Evolutionary conservation across 1,140 invertebrate species (phyloP).

Genomic region (Drosophila mayri): DNA sequence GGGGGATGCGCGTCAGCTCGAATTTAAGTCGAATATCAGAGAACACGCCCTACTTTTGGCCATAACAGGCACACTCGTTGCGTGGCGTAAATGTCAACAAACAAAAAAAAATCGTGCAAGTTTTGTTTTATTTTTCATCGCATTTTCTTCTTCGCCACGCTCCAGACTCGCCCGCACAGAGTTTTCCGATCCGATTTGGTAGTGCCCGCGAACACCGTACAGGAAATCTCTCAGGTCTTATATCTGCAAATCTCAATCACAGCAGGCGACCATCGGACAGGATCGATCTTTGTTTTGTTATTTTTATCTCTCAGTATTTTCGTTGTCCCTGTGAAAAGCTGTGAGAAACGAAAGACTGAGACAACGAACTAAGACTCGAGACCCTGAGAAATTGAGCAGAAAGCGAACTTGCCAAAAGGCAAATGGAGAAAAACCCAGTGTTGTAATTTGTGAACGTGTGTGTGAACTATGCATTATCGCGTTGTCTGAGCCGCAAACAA

Average conservation of each 20-base stretch:
- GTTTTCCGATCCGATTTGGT: constrained; percentile 38
- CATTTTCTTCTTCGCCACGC: constrained; percentile 62
- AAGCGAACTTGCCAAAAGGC: constrained; percentile 26
- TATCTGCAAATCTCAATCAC: constrained; percentile 39
- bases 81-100: constrained; percentile 42
- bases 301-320: constrained; percentile 23
- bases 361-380: constrained; percentile 22
- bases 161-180: constrained; percentile 32
- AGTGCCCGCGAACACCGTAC: constrained; percentile 33
- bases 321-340: constrained; percentile 12
- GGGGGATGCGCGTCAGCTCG: constrained; percentile 4
- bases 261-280: constrained; percentile 5
- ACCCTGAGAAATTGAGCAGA: constrained; percentile 20
- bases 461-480: constrained; percentile 37
- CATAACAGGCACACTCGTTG: constrained; percentile 4
- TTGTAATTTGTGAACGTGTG: constrained; percentile 54
- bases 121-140: constrained; percentile 65
- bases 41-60: constrained; percentile 22
- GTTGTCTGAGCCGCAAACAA: constrained; percentile 31
- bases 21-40: constrained; percentile 15
- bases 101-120: constrained; percentile 57
- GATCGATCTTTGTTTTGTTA: constrained; percentile 16
- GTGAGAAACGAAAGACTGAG: constrained; percentile 24
- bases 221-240: constrained; percentile 38
- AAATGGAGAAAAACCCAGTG: constrained; percentile 41